A percentile compares a stretch with the other conserved stretches of the same genome.
These are phyloP conservation scores for Heliornis fulica DNA, from an alignment of 2,113 vertebrate genomes.

Conservation along the genomic window DNA sequence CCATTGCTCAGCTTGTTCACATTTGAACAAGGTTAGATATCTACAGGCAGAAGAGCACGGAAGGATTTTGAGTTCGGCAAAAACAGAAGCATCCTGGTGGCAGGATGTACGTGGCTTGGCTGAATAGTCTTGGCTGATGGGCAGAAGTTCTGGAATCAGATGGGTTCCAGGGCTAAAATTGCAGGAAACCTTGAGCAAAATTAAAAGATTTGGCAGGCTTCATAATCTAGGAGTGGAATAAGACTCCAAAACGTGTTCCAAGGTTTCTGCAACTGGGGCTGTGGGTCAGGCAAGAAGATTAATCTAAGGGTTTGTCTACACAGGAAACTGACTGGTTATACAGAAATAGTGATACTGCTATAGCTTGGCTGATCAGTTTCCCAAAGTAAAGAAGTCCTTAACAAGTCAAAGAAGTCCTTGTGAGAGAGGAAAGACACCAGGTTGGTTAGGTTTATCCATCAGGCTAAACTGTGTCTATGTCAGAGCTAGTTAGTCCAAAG, in stretches of 20 bases:
- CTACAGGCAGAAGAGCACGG: not conserved
- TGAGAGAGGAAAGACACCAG: not conserved
- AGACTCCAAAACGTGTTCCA: not conserved
- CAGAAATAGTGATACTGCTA: not conserved
- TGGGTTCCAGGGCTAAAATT: not conserved
- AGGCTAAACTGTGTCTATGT: not conserved
- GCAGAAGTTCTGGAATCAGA: conserved; percentile 1
- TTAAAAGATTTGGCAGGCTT: not conserved
- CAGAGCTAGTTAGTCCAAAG: not conserved
- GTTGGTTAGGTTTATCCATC: not conserved
- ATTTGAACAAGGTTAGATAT: not conserved
- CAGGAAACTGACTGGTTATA: not conserved
- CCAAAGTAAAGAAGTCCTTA: not conserved
- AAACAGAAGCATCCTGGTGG: not conserved
- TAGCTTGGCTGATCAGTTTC: not conserved
- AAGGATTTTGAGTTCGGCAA: not conserved
- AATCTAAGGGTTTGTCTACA: not conserved
- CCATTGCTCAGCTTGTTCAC: not conserved
- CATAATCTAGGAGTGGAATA: not conserved
- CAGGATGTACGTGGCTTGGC: not conserved
- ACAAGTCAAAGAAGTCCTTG: not conserved
- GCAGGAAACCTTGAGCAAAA: not conserved
- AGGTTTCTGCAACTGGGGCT: not conserved
- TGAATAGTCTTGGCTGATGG: not conserved
- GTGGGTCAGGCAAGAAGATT: not conserved